Evolutionary conservation across 2,113 vertebrate genomes (phyloP).

Genomic region (Caretta caretta): DNA sequence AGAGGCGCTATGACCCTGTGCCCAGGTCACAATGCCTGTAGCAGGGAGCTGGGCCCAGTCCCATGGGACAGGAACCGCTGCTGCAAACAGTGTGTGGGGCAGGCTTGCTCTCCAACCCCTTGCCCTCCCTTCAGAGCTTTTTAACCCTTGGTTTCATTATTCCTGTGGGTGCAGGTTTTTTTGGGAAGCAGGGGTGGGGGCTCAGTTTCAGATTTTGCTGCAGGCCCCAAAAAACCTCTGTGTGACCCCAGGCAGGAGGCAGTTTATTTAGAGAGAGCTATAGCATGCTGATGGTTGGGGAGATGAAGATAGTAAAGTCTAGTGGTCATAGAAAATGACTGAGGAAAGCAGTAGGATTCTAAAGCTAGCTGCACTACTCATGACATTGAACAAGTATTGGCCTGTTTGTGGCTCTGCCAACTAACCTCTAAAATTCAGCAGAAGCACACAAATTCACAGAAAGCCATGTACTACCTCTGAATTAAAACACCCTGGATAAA

Average conservation of each 20-base stretch:
- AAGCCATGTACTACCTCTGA: not conserved
- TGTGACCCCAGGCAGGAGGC: not conserved
- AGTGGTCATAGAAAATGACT: not conserved
- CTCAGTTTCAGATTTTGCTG: not conserved
- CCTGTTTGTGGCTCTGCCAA: not conserved
- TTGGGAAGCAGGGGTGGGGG: not conserved
- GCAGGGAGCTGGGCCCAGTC: too few relatives aligned
- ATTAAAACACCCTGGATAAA: not conserved
- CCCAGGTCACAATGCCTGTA: too few relatives aligned
- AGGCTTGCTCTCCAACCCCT: not conserved
- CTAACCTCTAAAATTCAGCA: rapidly evolving
- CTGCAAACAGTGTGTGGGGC: not conserved
- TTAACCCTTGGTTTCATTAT: not conserved
- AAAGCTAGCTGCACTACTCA: not conserved
- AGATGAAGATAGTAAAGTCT: not conserved
- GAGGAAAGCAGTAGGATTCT: rapidly evolving
- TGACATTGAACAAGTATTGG: rapidly evolving
- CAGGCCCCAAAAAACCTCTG: not conserved
- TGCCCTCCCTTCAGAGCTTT: not conserved
- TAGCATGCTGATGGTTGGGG: not conserved
- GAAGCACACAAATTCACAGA: not conserved
- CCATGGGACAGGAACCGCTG: too few relatives aligned
- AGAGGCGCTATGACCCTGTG: too few relatives aligned
- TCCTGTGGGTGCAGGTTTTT: not conserved
- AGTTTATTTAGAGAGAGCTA: not conserved